phyloP scores from a whole-genome alignment of 2,888 invertebrate species.

The Octonoba sinensis region DNA sequence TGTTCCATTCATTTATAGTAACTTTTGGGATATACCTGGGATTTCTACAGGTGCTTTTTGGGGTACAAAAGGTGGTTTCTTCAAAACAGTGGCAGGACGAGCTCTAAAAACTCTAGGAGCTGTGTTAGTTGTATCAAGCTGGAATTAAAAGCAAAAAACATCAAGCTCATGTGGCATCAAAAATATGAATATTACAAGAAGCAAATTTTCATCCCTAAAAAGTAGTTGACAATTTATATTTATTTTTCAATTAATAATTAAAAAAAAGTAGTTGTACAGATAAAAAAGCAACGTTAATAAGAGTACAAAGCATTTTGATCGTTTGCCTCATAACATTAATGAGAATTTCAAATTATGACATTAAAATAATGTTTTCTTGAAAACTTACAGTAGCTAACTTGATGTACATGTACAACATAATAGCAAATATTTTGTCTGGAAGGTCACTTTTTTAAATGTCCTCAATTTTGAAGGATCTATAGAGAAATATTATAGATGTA shows the following conservation, averaged over 20 bases:
- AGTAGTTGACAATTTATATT: not conserved
- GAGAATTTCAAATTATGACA: no score
- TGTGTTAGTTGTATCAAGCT: constrained; percentile 15
- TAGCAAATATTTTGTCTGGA: no score
- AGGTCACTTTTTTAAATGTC: no score
- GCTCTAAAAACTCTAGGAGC: constrained; percentile 76
- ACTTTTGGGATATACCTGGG: constrained; percentile 66
- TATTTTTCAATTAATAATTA: not conserved
- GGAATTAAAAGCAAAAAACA: not conserved
- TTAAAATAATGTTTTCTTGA: no score
- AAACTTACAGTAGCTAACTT: no score
- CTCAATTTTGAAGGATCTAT: no score
- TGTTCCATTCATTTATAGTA: not conserved
- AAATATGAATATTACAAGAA: not conserved
- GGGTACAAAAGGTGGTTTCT: constrained; percentile 79
- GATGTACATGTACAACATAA: no score
- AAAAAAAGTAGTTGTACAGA: not conserved
- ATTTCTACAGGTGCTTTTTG: constrained; percentile 73
- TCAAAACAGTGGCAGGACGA: constrained; percentile 76
- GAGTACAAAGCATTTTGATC: no score
- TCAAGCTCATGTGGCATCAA: no score
- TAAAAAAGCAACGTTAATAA: no score
- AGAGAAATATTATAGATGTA: no score
- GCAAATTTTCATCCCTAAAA: not conserved
- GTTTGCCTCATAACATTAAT: no score